Base-by-base conservation (phyloP, 1,140 invertebrate species). In the Achatina immaculata region DNA sequence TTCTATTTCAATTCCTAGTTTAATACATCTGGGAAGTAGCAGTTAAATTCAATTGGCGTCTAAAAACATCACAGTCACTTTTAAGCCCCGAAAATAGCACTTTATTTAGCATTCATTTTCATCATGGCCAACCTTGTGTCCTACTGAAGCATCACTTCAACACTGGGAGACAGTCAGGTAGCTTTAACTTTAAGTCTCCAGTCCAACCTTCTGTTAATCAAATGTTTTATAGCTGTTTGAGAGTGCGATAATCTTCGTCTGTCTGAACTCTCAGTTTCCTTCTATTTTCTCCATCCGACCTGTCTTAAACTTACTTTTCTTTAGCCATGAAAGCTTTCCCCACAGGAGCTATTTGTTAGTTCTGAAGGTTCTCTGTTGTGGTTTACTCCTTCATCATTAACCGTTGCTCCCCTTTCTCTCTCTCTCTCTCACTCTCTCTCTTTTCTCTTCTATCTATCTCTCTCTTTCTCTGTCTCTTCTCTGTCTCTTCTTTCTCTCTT, bases 391-490 rank as follows among this genome's bases (percentile, higher is more conserved):
- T 31, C 31, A 9, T 72, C 40, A 38, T 38, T 72, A 14, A 38
- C 31, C 40, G 14, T 38, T 43, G 34, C 31, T 72, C 38, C 69
- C 38, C 40, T 43, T 28, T 31, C 40, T 42, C 38, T 16, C 16
- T 72, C 69, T 72, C 69, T 72, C 69, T 72, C 69, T 72, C 69
- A 38, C 38, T 72, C 69, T 72, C 69, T 72, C 69, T 43, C 69
- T 72, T 38, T 72, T 38, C 40, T 16, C 40, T 38, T 72, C 69
- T 72, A 14, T 72, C 69, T 72, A 24, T 72, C 34, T 72, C 69
- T 72, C 69, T 72, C 40, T 40, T 16, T 38, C 40, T 19, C 69
- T 72, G 9, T 43, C 40, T 43, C 34, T 19, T 14, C 40, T 36
- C 28, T 24, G 14, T 28, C 38, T 16, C 19, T 16, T 72, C 69